Conservation (phyloP, 1,140 invertebrate genomes). For the Drosophila ambigua region DNA sequence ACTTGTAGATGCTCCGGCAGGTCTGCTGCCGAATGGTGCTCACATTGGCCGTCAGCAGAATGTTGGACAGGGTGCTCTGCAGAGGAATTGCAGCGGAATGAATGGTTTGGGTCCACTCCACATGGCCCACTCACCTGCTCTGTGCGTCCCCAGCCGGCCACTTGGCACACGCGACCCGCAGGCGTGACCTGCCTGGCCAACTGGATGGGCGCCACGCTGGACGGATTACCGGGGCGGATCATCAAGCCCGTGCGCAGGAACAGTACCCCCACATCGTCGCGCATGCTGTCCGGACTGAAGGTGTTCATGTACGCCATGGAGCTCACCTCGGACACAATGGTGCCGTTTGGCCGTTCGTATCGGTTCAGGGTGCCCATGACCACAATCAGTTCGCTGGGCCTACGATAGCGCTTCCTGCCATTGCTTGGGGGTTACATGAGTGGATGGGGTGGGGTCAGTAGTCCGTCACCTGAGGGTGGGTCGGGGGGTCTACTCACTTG, state of each 20-base stretch:
- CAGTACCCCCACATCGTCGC: constrained; percentile 76
- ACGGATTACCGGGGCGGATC: constrained; percentile 20
- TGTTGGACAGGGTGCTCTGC: constrained; percentile 57
- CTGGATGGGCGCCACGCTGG: constrained; percentile 61
- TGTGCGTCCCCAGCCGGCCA: constrained; percentile 79
- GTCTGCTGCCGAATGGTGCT: constrained; percentile 56
- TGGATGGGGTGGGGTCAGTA: no score
- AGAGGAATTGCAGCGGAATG: background rate
- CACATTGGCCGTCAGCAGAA: constrained; percentile 67
- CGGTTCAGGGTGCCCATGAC: constrained; percentile 79
- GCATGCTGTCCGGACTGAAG: constrained; percentile 76
- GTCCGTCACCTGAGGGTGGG: background rate
- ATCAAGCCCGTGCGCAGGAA: constrained; percentile 49
- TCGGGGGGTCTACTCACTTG: constrained; percentile 56
- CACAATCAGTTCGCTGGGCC: constrained; percentile 67
- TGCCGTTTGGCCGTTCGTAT: constrained; percentile 60
- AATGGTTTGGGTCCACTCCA: background rate
- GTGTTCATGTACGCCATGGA: constrained; percentile 81
- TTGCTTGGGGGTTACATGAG: constrained; percentile 26
- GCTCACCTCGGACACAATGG: constrained; percentile 69
- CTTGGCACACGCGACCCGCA: constrained; percentile 57
- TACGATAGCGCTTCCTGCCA: constrained; percentile 66
- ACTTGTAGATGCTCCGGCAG: constrained; percentile 59
- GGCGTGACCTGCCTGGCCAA: constrained; percentile 44
- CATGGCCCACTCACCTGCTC: constrained; percentile 51